Percentiles rank a stretch among this genome's conserved stretches.
Evolutionary conservation across 2,888 invertebrate species (phyloP).

Genomic region (Clepsis dumicolana): DNA sequence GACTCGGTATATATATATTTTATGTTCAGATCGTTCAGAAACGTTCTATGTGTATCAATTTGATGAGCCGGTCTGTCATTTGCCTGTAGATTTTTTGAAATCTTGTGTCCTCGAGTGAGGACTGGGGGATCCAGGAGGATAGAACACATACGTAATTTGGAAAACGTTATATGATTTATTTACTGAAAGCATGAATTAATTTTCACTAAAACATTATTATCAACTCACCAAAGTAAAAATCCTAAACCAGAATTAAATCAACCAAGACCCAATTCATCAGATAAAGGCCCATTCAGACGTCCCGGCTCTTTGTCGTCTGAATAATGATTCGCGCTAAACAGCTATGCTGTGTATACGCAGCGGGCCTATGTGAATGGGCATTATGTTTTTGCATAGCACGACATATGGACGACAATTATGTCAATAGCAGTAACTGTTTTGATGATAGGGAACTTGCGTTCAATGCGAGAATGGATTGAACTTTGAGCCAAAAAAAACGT

Average conservation of each 20-base stretch:
- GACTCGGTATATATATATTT: too few species aligned
- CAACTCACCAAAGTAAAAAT: not conserved
- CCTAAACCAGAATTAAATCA: constrained; percentile 1
- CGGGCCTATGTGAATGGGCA: constrained; percentile 35
- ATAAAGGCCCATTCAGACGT: constrained; percentile 23
- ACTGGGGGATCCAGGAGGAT: too few species aligned
- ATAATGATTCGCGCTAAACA: constrained; percentile 43
- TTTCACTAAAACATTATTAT: not conserved
- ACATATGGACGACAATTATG: constrained; percentile 16
- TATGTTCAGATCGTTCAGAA: too few species aligned
- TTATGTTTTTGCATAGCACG: constrained; percentile 29
- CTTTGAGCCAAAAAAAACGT: too few species aligned
- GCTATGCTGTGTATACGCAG: constrained; percentile 12
- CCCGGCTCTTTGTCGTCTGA: constrained; percentile 17
- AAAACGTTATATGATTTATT: too few species aligned
- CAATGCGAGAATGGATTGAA: too few species aligned
- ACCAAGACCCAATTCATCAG: not conserved
- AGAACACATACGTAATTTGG: too few species aligned
- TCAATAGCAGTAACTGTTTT: constrained; percentile 2
- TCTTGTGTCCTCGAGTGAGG: too few species aligned
- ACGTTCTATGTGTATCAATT: too few species aligned
- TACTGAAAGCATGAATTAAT: too few species aligned
- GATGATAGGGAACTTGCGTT: not conserved
- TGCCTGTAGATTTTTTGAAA: too few species aligned
- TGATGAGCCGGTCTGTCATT: too few species aligned